These are phyloP conservation scores for Drosophila seclusa DNA, from an alignment of 2,888 invertebrate species.

Conservation along the genomic window DNA sequence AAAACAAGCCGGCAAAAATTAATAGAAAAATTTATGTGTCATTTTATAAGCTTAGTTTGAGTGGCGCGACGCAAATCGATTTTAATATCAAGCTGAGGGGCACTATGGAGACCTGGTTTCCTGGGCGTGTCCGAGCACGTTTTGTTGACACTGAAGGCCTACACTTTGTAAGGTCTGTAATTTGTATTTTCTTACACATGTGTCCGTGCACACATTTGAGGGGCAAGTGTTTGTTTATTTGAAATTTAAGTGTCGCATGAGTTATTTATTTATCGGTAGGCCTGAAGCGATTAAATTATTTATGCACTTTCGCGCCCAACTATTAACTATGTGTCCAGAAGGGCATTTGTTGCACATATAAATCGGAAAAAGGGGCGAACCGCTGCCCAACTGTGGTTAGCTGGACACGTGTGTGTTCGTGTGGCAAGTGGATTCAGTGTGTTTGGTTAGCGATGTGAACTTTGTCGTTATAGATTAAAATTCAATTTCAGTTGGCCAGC, in stretches of 20 bases:
- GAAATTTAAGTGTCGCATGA: constrained; percentile 29
- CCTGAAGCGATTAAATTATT: constrained; percentile 59
- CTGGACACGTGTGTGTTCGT: background rate
- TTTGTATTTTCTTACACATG: background rate
- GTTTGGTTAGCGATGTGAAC: background rate
- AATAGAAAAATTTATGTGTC: constrained; percentile 33
- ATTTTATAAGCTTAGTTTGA: background rate
- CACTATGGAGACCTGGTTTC: constrained; percentile 1
- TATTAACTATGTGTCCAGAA: constrained; percentile 27
- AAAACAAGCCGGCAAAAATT: constrained; percentile 22
- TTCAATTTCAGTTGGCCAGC: constrained; percentile 5
- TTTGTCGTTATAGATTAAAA: constrained; percentile 6
- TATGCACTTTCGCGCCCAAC: constrained; percentile 31
- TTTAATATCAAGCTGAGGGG: constrained; percentile 29
- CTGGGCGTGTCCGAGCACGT: constrained; percentile 11
- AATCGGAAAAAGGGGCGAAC: constrained; percentile 20
- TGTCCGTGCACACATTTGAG: background rate
- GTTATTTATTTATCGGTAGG: constrained; percentile 45
- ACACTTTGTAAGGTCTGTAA: constrained; percentile 38
- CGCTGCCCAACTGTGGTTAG: background rate
- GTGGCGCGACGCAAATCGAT: constrained; percentile 39
- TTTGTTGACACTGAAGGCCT: constrained; percentile 39
- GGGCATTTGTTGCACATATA: constrained; percentile 3
- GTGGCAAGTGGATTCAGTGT: background rate
- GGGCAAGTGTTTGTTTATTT: constrained; percentile 32